These are phyloP conservation scores for Amphipoea oculea DNA, from an alignment of 2,888 invertebrate species.

Conservation along the genomic window DNA sequence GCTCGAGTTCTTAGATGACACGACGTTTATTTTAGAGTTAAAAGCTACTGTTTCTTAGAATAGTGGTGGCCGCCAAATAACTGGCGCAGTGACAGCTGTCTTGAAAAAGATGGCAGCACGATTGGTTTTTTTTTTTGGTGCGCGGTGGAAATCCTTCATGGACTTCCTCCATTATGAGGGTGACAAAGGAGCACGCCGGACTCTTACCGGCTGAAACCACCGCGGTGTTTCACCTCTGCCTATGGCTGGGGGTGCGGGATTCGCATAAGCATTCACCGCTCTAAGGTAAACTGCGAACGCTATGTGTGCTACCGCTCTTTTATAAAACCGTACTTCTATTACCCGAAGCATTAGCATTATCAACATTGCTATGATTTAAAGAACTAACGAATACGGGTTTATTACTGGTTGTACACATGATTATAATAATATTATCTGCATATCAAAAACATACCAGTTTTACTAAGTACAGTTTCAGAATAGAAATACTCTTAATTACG, in stretches of 20 bases:
- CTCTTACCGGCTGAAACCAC: too few relatives aligned
- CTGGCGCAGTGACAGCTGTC: background rate
- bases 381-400: background rate
- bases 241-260: too few relatives aligned
- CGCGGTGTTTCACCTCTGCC: too few relatives aligned
- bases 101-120: background rate
- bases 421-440: background rate
- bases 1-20: background rate
- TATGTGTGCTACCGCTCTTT: too few relatives aligned
- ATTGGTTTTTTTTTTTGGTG: too few relatives aligned
- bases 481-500: background rate
- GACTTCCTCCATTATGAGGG: too few relatives aligned
- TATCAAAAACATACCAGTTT: background rate
- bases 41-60: background rate
- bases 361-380: background rate
- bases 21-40: background rate
- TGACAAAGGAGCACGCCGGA: too few relatives aligned
- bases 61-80: too few relatives aligned
- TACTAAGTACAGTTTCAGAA: background rate
- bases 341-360: too few relatives aligned
- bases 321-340: background rate
- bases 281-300: background rate
- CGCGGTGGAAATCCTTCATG: too few relatives aligned
- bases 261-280: too few relatives aligned
- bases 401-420: background rate